A percentile compares a stretch with the other conserved stretches of the same genome.
Conservation (phyloP, 2,113 vertebrate species). For the Neodon shergylaensis region DNA sequence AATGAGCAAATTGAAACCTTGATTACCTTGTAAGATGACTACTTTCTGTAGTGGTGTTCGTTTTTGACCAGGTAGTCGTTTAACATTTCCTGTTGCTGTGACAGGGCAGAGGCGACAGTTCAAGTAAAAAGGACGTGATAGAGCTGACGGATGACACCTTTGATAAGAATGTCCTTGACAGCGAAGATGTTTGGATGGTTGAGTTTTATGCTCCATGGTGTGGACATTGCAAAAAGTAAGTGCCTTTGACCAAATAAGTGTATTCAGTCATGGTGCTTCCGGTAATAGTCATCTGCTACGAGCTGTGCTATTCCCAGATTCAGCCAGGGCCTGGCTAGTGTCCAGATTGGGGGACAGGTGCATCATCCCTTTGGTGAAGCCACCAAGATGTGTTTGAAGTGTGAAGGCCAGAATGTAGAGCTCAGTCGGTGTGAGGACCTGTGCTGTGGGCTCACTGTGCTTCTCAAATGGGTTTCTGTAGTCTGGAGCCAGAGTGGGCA, state of each 20-base stretch:
- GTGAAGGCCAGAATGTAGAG: neutral
- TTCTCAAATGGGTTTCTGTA: conserved; percentile 65
- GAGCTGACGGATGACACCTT: conserved; percentile 97
- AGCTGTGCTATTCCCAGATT: neutral
- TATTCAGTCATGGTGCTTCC: neutral
- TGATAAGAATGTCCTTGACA: conserved; percentile 90
- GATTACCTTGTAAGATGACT: neutral
- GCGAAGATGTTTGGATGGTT: conserved; percentile 95
- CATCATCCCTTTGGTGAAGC: rapidly evolving
- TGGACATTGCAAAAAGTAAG: conserved; percentile 99
- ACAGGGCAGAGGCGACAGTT: conserved; percentile 85
- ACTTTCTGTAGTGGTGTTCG: neutral
- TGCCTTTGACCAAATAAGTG: neutral
- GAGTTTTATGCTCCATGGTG: conserved; percentile 99
- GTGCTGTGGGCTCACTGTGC: neutral
- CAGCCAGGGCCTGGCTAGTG: too few species aligned
- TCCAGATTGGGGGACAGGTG: neutral
- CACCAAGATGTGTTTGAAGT: rapidly evolving
- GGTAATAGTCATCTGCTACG: neutral
- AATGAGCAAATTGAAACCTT: neutral
- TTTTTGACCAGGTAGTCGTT: neutral
- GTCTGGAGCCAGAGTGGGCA: conserved; percentile 97
- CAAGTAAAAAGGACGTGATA: conserved; percentile 92
- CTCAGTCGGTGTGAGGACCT: rapidly evolving
- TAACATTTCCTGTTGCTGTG: conserved; percentile 44